A percentile compares a stretch with the other conserved stretches of the same genome.
Evolutionary conservation across 2,113 vertebrate species (phyloP).

Genomic region (Psittacula cyanocephala): DNA sequence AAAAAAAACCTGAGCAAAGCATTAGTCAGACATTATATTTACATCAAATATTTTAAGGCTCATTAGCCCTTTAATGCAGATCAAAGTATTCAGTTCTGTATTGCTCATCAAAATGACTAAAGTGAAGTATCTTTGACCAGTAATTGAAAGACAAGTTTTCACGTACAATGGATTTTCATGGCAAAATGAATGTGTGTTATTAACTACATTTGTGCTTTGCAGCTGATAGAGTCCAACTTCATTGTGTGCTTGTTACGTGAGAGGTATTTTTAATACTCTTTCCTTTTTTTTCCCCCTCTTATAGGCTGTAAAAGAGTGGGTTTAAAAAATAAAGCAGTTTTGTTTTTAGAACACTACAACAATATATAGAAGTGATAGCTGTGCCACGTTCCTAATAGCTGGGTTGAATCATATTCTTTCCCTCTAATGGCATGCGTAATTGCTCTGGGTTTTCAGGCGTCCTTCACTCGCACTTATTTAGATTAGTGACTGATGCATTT

Average conservation of each 20-base stretch:
- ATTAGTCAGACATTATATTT: not conserved
- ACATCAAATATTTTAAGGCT: not conserved
- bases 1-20: not conserved
- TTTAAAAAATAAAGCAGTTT: not conserved
- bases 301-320: constrained; percentile 3
- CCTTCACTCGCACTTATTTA: constrained; percentile 87
- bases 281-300: not conserved
- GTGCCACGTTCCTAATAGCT: constrained; percentile 62
- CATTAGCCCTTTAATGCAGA: not conserved
- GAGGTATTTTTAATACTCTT: constrained; percentile 37
- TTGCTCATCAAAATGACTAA: not conserved
- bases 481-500: constrained; percentile 92
- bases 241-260: not conserved
- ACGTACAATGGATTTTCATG: not conserved
- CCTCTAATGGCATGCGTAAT: constrained; percentile 80
- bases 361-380: constrained; percentile 55
- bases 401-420: constrained; percentile 71
- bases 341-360: constrained; percentile 39
- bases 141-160: not conserved
- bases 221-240: constrained; percentile 1
- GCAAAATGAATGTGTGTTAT: not conserved
- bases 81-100: not conserved
- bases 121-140: not conserved
- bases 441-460: constrained; percentile 77
- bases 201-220: not conserved